Conservation (phyloP, 2,888 invertebrate species). For the Mayetiola destructor region DNA sequence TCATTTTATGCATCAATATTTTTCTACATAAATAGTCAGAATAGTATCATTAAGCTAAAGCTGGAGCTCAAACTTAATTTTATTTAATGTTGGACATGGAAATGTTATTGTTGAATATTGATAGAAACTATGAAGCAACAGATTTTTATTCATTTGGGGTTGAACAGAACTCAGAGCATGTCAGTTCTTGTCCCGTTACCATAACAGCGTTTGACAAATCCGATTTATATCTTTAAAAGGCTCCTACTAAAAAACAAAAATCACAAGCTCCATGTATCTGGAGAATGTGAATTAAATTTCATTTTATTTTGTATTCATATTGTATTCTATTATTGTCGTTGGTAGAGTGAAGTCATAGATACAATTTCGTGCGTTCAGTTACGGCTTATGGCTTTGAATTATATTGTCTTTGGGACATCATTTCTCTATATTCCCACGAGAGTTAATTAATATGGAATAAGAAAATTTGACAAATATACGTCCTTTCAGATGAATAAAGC, state of each 20-base stretch:
- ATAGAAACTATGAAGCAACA: too few species aligned
- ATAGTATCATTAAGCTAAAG: too few species aligned
- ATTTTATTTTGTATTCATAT: neutral
- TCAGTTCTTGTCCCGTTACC: too few species aligned
- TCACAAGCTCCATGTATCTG: neutral
- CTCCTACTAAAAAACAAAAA: neutral
- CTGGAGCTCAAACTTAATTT: too few species aligned
- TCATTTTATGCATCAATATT: too few species aligned
- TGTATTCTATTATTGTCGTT: too few species aligned
- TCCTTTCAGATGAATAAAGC: too few species aligned
- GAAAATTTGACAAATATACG: neutral
- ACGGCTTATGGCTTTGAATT: neutral
- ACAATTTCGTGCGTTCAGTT: neutral
- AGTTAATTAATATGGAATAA: constrained; percentile 13
- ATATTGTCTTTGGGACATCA: neutral
- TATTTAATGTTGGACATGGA: too few species aligned
- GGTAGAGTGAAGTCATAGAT: neutral
- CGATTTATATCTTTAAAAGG: constrained; percentile 1
- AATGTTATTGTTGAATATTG: too few species aligned
- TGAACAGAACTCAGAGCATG: too few species aligned
- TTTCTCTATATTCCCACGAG: constrained; percentile 6
- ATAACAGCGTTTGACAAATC: constrained; percentile 1
- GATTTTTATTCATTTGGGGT: too few species aligned
- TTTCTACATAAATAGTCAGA: too few species aligned
- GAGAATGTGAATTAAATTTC: constrained; percentile 3